Evolutionary conservation across 2,113 vertebrate genomes (phyloP).

Genomic region (Aegypius monachus): DNA sequence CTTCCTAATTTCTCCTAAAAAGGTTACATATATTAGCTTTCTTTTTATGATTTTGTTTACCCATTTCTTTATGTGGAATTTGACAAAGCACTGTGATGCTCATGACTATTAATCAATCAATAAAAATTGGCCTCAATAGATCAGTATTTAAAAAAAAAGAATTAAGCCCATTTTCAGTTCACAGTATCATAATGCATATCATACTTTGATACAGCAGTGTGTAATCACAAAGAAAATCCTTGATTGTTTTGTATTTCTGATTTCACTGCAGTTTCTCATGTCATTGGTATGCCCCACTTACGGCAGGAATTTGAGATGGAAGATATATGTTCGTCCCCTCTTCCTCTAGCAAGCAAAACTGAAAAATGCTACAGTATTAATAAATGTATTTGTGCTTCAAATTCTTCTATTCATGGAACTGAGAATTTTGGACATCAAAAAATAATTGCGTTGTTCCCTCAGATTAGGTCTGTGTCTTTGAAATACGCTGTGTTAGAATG

Average conservation of each 20-base stretch:
- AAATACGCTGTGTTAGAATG: conserved; percentile 74
- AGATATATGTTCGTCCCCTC: not conserved
- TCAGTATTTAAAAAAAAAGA: not conserved
- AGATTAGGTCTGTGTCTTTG: conserved; percentile 74
- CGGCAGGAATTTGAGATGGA: not conserved
- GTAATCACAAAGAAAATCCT: not conserved
- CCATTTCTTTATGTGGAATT: not conserved
- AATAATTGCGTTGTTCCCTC: conserved; percentile 67
- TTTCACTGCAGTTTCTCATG: not conserved
- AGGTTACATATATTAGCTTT: not conserved
- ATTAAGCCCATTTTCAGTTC: not conserved
- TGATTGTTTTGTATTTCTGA: not conserved
- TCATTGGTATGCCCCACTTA: not conserved
- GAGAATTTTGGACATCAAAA: conserved; percentile 63
- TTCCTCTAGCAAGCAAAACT: not conserved
- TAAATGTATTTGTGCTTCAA: conserved; percentile 50
- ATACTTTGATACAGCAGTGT: not conserved
- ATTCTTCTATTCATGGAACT: conserved; percentile 27
- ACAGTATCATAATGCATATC: not conserved
- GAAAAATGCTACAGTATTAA: conserved; percentile 24
- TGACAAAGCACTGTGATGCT: not conserved
- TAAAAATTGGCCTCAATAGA: not conserved
- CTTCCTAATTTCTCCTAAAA: not conserved
- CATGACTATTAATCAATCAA: not conserved
- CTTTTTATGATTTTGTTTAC: not conserved